phyloP scores from a whole-genome alignment of 2,888 invertebrate genomes.

The Oeneis ivallda region DNA sequence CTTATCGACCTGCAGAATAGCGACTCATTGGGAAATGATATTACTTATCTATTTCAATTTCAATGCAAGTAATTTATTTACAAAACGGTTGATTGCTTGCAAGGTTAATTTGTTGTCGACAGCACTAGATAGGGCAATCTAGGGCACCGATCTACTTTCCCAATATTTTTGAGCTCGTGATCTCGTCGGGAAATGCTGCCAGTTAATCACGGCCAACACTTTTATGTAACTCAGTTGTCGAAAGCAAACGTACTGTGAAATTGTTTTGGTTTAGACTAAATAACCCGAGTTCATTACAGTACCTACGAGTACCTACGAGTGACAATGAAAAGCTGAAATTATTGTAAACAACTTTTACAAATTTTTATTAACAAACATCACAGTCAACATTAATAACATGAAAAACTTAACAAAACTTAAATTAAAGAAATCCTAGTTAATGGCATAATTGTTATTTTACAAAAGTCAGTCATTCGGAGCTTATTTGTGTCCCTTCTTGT shows the following conservation, averaged over 20 bases:
- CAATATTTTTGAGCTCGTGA: conserved; percentile 70
- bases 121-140: conserved; percentile 72
- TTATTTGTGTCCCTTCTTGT: conserved; percentile 79
- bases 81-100: conserved; percentile 72
- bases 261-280: conserved; percentile 40
- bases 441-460: conserved; percentile 54
- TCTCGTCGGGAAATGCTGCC: conserved; percentile 72
- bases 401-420: conserved; percentile 57
- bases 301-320: not conserved
- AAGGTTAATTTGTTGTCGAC: conserved; percentile 69
- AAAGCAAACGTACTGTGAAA: conserved; percentile 66
- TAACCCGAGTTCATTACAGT: not conserved
- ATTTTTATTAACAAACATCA: conserved; percentile 61
- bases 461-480: conserved; percentile 46
- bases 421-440: conserved; percentile 58
- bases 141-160: conserved; percentile 75
- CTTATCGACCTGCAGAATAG: conserved; percentile 27
- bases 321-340: conserved; percentile 5
- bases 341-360: conserved; percentile 33
- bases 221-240: conserved; percentile 79
- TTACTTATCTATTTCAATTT: conserved; percentile 66
- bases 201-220: conserved; percentile 66
- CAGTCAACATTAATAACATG: conserved; percentile 59
- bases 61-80: conserved; percentile 66
- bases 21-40: conserved; percentile 57